Percentiles rank a stretch among this genome's conserved stretches.
Conservation (phyloP, 2,113 vertebrate species). For the Larimichthys crocea region DNA sequence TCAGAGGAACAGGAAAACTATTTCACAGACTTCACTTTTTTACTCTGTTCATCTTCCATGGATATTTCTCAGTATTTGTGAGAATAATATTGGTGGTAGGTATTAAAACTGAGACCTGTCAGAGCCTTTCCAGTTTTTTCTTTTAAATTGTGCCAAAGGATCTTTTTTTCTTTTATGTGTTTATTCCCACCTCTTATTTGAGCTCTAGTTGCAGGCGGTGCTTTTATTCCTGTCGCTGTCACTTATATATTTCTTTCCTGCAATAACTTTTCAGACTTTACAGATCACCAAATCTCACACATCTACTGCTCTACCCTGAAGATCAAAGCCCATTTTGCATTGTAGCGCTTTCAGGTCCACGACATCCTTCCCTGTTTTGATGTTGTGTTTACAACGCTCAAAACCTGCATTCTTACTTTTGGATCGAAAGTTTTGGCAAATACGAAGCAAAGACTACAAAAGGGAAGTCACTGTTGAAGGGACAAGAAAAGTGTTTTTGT, state of each 20-base stretch:
- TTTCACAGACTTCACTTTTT: slow-evolving; percentile 43
- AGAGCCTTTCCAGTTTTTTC: slow-evolving; percentile 49
- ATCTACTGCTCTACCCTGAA: slow-evolving; percentile 27
- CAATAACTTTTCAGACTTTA: slow-evolving; percentile 64
- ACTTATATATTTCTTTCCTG: slow-evolving; percentile 53
- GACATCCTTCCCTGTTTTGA: slow-evolving; percentile 56
- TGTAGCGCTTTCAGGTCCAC: slow-evolving; percentile 48
- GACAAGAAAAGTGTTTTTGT: background rate
- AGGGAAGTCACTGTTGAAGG: slow-evolving; percentile 21
- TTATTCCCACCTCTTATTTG: slow-evolving; percentile 61
- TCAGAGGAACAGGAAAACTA: slow-evolving; percentile 53
- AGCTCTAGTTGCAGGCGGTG: slow-evolving; percentile 63
- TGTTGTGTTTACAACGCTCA: slow-evolving; percentile 52
- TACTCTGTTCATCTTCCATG: slow-evolving; percentile 39
- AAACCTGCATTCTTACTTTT: slow-evolving; percentile 9
- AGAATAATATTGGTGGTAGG: slow-evolving; percentile 37
- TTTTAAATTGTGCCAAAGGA: slow-evolving; percentile 49
- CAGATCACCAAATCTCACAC: slow-evolving; percentile 60
- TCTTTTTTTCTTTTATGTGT: slow-evolving; percentile 50
- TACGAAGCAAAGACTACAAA: slow-evolving; percentile 21
- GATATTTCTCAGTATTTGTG: slow-evolving; percentile 60
- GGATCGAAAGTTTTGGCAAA: slow-evolving; percentile 47
- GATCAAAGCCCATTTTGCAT: slow-evolving; percentile 69
- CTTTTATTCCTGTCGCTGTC: slow-evolving; percentile 76
- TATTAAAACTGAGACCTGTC: slow-evolving; percentile 60